Conservation (phyloP, 2,113 vertebrate genomes). For the Macquaria ambigua region DNA sequence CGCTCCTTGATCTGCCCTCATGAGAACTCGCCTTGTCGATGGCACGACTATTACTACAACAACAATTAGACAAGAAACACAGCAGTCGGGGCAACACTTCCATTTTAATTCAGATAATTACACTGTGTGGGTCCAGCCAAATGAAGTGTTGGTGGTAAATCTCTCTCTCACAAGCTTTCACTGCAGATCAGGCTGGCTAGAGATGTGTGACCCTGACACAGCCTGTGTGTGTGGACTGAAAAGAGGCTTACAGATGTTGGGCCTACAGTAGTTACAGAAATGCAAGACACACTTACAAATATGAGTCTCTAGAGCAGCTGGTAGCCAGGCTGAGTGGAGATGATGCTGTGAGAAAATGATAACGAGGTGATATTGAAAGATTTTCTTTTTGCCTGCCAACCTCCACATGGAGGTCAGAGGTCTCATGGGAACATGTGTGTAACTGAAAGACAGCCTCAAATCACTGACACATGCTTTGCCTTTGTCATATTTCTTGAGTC, state of each 20-base stretch:
- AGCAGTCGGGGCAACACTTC: conserved; percentile 42
- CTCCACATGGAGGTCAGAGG: neutral
- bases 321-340: neutral
- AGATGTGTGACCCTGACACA: conserved; percentile 44
- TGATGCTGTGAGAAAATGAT: conserved; percentile 15
- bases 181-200: conserved; percentile 18
- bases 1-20: conserved; percentile 28
- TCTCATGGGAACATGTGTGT: neutral
- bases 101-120: conserved; percentile 51
- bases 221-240: conserved; percentile 15
- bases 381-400: neutral
- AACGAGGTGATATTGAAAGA: conserved; percentile 1
- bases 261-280: conserved; percentile 32
- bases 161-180: conserved; percentile 15
- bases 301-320: conserved; percentile 26
- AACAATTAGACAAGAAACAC: conserved; percentile 41
- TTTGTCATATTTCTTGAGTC: neutral
- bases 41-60: conserved; percentile 15
- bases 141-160: conserved; percentile 54
- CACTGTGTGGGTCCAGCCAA: conserved; percentile 12
- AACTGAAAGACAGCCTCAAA: neutral
- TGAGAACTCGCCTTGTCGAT: neutral
- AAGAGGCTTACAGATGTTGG: conserved; percentile 37
- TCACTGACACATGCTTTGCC: neutral
- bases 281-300: conserved; percentile 6